Evolutionary conservation across 2,888 invertebrate species (phyloP).

Genomic region (Rutpela maculata): DNA sequence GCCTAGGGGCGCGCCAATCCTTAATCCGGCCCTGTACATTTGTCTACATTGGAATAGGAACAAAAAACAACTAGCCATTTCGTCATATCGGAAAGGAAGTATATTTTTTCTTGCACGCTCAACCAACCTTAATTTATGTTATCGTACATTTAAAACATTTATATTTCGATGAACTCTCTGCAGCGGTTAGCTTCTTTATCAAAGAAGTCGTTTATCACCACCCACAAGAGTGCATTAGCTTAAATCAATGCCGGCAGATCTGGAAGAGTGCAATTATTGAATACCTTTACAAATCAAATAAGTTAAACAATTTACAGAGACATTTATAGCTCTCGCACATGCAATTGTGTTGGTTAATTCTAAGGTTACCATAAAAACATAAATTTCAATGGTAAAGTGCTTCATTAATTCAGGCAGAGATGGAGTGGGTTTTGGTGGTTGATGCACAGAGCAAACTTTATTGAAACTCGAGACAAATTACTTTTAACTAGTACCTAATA

Average conservation of each 20-base stretch:
- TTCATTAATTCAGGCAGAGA: constrained; percentile 2
- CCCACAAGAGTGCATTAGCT: constrained; percentile 33
- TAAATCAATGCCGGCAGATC: constrained; percentile 41
- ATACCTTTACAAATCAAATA: constrained; percentile 39
- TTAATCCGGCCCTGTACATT: too few relatives aligned
- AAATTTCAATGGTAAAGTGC: constrained; percentile 13
- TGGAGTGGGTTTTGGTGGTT: constrained; percentile 1
- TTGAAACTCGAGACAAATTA: constrained; percentile 3
- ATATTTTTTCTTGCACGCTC: neutral
- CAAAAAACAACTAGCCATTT: neutral
- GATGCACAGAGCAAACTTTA: neutral
- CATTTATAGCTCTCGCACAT: constrained; percentile 38
- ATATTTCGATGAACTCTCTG: constrained; percentile 33
- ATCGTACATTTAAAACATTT: neutral
- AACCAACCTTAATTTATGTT: constrained; percentile 24
- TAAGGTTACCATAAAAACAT: constrained; percentile 18
- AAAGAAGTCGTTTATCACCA: constrained; percentile 31
- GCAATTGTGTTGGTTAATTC: constrained; percentile 33
- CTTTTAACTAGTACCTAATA: neutral
- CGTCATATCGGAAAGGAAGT: neutral
- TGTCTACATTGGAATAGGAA: neutral
- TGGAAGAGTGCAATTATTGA: constrained; percentile 42
- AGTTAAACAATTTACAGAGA: constrained; percentile 35
- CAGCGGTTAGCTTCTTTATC: constrained; percentile 18
- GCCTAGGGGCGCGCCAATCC: too few relatives aligned